Percentiles rank a stretch among this genome's conserved stretches.
Evolutionary conservation across 2,113 vertebrate genomes (phyloP).

Genomic region (Cyprinus carpio): DNA sequence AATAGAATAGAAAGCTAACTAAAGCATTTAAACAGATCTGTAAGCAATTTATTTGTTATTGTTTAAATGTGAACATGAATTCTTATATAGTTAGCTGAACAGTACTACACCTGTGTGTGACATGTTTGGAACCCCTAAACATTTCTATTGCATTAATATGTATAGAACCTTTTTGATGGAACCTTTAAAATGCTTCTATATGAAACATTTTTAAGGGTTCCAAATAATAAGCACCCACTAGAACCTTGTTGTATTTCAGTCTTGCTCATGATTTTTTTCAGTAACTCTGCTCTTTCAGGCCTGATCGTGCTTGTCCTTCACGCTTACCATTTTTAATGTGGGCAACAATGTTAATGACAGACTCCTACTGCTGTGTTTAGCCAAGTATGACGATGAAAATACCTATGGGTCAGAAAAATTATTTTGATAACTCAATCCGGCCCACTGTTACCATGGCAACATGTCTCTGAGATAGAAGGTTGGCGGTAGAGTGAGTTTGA

Average conservation of each 20-base stretch:
- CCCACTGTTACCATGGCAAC: slow-evolving; percentile 55
- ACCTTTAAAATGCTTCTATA: too few relatives aligned
- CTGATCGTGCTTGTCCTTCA: background rate
- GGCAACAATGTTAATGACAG: background rate
- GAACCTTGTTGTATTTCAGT: background rate
- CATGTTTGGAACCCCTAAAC: too few relatives aligned
- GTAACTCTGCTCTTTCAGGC: too few relatives aligned
- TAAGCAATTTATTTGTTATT: too few relatives aligned
- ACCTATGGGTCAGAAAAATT: slow-evolving; percentile 36
- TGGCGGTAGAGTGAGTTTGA: slow-evolving; percentile 37
- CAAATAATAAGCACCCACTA: background rate
- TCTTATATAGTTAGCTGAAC: too few relatives aligned
- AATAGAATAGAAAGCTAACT: too few relatives aligned
- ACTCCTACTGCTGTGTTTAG: slow-evolving; percentile 2
- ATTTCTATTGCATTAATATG: too few relatives aligned
- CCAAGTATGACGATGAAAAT: slow-evolving; percentile 18
- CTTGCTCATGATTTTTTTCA: too few relatives aligned
- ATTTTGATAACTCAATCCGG: slow-evolving; percentile 47
- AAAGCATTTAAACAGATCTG: too few relatives aligned
- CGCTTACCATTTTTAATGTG: background rate
- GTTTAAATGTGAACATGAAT: too few relatives aligned
- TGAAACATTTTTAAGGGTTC: background rate
- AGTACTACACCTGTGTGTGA: too few relatives aligned
- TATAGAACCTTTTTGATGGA: too few relatives aligned
- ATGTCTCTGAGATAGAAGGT: slow-evolving; percentile 34